Evolutionary conservation across 2,797 vertebrate species (phyloP), one percentile per base, ranked within the genome.

Genomic region (Monodelphis domestica): DNA sequence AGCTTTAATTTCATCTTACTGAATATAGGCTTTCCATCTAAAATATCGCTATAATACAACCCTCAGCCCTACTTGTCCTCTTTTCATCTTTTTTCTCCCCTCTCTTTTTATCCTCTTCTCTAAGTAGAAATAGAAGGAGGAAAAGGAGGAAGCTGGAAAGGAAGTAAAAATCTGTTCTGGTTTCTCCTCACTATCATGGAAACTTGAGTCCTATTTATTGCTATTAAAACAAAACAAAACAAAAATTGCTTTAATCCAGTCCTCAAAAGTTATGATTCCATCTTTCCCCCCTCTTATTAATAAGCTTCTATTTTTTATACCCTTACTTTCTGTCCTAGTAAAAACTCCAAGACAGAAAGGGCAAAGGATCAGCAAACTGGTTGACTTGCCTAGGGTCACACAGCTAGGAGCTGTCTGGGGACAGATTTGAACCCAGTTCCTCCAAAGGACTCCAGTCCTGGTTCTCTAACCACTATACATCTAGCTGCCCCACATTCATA

Each of bases 1-100:
- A 50, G 91, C 89, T 97, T 93, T 90, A 95, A 94, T 95, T 95
- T 93, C 78, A 95, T 93, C 90, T 59, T 90, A 95, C 54, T 30
- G 63, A 91, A 91, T 89, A 45, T 91, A 93, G 94, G 29, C 70
- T 91, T 94, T 55, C 93, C 88, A 95, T 84, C 38, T 56, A 95
- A 97, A 95, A 95, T 30, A 63, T 54, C 63, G 51, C 88, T 93
- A 38, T 9, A 87, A 26, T 26, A 50, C 21, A 92, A 52, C 14
- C 45, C 89, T 96, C 51, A 94, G 4, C 9, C 30, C 70, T 45
- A 78, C 17, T 50, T 84, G 24, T 84, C 21, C 26, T 84, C 30
- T 84, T 84, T 84, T 50, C n/a, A n/a, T n/a, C 38, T 28, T 38
- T 50, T 21, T 84, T 78, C 2, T 7, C 38, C 6, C 10, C 9